Conservation (phyloP, 2,888 invertebrate species). For the Rugalucina vietnamica region DNA sequence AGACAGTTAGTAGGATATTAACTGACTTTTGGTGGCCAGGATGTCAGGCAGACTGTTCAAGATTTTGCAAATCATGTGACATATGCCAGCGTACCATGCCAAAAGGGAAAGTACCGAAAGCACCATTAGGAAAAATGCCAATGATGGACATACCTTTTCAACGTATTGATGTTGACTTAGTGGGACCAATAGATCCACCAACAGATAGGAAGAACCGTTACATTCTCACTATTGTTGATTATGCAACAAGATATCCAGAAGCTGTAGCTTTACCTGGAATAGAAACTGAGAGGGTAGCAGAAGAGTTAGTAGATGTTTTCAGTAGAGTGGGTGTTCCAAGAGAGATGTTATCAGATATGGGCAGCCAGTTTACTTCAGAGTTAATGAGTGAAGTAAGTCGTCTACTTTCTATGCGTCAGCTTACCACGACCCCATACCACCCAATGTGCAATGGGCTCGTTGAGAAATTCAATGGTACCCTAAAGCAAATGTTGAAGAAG, state of each 20-base stretch:
- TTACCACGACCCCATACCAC: too few species aligned
- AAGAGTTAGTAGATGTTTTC: slow-evolving; percentile 47
- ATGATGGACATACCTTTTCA: slow-evolving; percentile 60
- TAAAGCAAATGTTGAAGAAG: too few species aligned
- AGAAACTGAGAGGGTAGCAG: slow-evolving; percentile 50
- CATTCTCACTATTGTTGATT: slow-evolving; percentile 55
- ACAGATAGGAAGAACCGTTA: slow-evolving; percentile 36
- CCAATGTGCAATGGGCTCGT: too few species aligned
- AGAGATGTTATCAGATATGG: slow-evolving; percentile 48
- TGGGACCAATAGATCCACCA: slow-evolving; percentile 49
- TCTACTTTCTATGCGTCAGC: too few species aligned
- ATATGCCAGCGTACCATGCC: slow-evolving; percentile 44
- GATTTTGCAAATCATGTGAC: slow-evolving; percentile 56
- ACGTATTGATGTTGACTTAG: slow-evolving; percentile 52
- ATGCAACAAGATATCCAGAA: slow-evolving; percentile 43
- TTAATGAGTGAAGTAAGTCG: slow-evolving; percentile 56
- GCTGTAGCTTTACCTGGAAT: slow-evolving; percentile 18
- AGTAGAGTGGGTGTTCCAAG: slow-evolving; percentile 38
- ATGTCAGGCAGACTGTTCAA: slow-evolving; percentile 27
- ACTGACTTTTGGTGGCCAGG: slow-evolving; percentile 61
- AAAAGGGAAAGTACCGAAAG: slow-evolving; percentile 51
- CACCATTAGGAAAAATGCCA: slow-evolving; percentile 55
- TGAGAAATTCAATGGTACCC: too few species aligned
- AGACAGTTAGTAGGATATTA: slow-evolving; percentile 1
- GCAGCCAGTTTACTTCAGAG: slow-evolving; percentile 59